Base-by-base conservation (phyloP, 2,888 invertebrate genomes). In the Morpho deidamia region DNA sequence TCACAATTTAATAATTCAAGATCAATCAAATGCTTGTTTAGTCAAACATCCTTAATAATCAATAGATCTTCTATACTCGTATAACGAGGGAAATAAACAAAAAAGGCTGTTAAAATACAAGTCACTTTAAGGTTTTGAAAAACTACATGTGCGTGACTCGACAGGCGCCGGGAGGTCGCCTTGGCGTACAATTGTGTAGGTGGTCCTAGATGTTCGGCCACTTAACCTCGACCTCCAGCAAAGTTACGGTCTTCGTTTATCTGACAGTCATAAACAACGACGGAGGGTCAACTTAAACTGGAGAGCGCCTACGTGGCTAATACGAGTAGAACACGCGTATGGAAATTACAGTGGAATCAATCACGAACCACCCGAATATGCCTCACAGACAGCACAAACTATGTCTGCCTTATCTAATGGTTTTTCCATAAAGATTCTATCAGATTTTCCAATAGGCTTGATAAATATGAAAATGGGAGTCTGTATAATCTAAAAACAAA, bases 271-370 rank as follows among this genome's bases (percentile, higher is more conserved):
- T 54, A 58, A 53, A 54, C 44, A 52, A 48, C 39, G 52, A 39
- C 43, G 39, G 35, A 43, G 47, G 77, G 33, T 70, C 76, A 59
- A 48, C 11, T 58, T 64, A 65, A 39, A 40, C 61, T 82, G 81
- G 86, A 77, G 74, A 70, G 71, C 72, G 69, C 75, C 76, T 81
- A 80, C 83, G 80, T 83, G 78, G 84, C 81, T 86, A 86, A 87
- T 87, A 83, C 80, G 83, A 82, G 74, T 79, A 74, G 79, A 83
- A 75, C 86, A 86, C 85, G 86, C 84, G 84, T 88, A 88, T 86
- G 88, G 84, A 88, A 88, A 88, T 88, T 85, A 84, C 83, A 78
- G 80, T 79, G 74, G 74, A 87, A 88, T 88, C 87, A 88, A 88
- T 88, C 88, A 87, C 84, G 84, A 81, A 78, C 76, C 72, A 70